A percentile compares a stretch with the other conserved stretches of the same genome.
phyloP scores from a whole-genome alignment of 2,888 invertebrate species.

The Lasioglossum figueresi region DNA sequence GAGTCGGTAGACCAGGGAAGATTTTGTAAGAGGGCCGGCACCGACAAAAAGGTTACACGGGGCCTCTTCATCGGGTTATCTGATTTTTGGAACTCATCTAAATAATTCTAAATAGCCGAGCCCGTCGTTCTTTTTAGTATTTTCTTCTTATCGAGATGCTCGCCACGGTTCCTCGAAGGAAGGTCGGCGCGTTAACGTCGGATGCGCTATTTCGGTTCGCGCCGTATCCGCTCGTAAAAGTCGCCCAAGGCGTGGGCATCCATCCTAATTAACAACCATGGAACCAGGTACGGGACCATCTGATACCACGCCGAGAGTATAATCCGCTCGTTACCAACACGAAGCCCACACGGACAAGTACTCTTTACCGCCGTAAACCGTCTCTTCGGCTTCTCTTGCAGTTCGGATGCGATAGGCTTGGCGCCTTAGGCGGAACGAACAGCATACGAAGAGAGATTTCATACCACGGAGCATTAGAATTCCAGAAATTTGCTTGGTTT shows the following conservation, averaged over 20 bases:
- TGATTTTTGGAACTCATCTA: constrained; percentile 73
- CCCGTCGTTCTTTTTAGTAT: constrained; percentile 66
- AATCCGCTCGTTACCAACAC: constrained; percentile 83
- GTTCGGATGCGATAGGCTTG: constrained; percentile 63
- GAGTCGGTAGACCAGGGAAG: not conserved
- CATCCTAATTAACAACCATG: constrained; percentile 84
- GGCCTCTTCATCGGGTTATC: constrained; percentile 51
- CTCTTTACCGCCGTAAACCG: constrained; percentile 69
- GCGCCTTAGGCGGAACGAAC: constrained; percentile 57
- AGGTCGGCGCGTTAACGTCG: constrained; percentile 76
- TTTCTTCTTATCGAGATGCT: constrained; percentile 74
- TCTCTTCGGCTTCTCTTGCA: constrained; percentile 61
- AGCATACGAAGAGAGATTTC: constrained; percentile 18
- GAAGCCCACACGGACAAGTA: constrained; percentile 75
- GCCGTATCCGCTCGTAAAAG: constrained; percentile 83
- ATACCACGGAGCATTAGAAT: constrained; percentile 48
- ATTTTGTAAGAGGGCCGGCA: constrained; percentile 37
- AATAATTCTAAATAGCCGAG: constrained; percentile 71
- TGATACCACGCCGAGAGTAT: constrained; percentile 80
- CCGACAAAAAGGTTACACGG: constrained; percentile 48
- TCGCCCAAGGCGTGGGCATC: constrained; percentile 83
- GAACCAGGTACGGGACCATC: constrained; percentile 82
- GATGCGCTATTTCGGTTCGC: constrained; percentile 80
- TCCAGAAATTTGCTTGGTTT: constrained; percentile 49
- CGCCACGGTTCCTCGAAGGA: constrained; percentile 76